These are phyloP conservation scores for Tenthredo livida DNA, from an alignment of 2,888 invertebrate species.

Conservation along the genomic window DNA sequence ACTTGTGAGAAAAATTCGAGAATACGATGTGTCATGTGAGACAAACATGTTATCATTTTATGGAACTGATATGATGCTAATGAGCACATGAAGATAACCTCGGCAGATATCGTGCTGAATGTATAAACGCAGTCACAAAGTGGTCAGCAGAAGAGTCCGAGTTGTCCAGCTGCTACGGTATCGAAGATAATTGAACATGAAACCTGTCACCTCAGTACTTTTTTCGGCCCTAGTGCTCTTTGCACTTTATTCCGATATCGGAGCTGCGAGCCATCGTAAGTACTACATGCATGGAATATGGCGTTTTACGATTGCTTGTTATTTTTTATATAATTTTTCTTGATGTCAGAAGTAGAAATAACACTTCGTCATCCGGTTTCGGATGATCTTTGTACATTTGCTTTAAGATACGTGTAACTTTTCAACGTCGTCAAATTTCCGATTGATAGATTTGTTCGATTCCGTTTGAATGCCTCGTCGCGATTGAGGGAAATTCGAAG, in stretches of 20 bases:
- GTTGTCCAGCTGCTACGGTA: background rate
- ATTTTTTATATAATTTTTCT: background rate
- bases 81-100: background rate
- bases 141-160: background rate
- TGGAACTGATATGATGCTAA: background rate
- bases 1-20: too few species aligned
- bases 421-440: too few species aligned
- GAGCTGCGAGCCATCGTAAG: background rate
- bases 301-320: background rate
- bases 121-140: background rate
- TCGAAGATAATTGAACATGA: background rate
- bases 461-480: background rate
- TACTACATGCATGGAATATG: background rate
- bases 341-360: background rate
- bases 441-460: background rate
- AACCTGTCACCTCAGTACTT: background rate
- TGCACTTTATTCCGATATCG: constrained; percentile 1
- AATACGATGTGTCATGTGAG: too few species aligned
- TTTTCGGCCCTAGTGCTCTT: background rate
- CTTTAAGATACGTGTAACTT: background rate
- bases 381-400: background rate
- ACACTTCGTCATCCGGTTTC: background rate
- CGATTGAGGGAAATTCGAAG: background rate
- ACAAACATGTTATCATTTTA: too few species aligned
- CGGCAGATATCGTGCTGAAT: background rate